Evolutionary conservation across 2,888 invertebrate genomes (phyloP), one percentile per base, ranked within the genome.

Genomic region (Eristalis pertinax): DNA sequence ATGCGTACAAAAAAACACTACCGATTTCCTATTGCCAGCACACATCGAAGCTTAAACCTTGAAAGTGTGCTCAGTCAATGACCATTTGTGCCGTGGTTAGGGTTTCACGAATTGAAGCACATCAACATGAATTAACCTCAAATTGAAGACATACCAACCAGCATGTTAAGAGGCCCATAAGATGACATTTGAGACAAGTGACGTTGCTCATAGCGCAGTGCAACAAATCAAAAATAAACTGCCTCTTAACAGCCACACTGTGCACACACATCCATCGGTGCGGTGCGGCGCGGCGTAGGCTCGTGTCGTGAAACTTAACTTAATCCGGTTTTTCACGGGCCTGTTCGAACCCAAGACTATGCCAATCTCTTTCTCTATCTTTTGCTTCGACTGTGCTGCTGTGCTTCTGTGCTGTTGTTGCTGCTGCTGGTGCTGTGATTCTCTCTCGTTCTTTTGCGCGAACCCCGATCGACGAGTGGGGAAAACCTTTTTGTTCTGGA

Each of bases 321-420:
- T 84, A 84, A 87, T 87, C 87, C 87, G 87, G 87, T 87, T 87
- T 83, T 65, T 64, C 69, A 32, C 62, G 79, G 68, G 58, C 76
- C 63, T 50, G 75, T 22, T 87, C 68, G 67, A 56, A 65, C 68
- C 29, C 50, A 19, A 73, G 79, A 72, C 79, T 76, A 75, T 65
- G 75, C 64, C 79, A 80, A 84, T 87, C 70, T 81, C 56, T 87
- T 78, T 72, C 38, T 64, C 60, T 70, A 3, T 50, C 43, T 24
- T 60, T 41, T 15, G 19, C 32, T 41, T 73, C 38, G 60, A 15
- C 19, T 41, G 43, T 60, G 24, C 32, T 41, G 56, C 41, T 64
- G 56, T 60, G 24, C 32, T 41, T 64, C 41, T 64, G 56, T 60
- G 32, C 62, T 75, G 35, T 32, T 32, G 32, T 32, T 32, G 58